Evolutionary conservation across 2,797 vertebrate genomes (phyloP).

Genomic region (Acridotheres tristis): DNA sequence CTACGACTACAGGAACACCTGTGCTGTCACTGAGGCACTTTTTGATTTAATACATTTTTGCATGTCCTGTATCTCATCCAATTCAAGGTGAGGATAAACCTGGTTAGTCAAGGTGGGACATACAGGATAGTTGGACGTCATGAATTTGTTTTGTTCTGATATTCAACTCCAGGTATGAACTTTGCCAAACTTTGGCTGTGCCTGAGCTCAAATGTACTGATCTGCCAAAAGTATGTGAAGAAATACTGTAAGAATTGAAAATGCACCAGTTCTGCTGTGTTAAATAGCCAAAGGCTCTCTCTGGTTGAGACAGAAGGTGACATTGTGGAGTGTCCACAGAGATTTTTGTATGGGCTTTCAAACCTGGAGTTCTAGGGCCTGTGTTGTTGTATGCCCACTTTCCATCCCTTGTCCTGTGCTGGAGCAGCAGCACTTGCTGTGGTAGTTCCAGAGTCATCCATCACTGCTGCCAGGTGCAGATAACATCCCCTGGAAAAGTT

Average conservation of each 20-base stretch:
- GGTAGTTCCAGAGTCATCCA: background rate
- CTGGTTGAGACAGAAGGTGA: background rate
- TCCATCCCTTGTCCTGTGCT: background rate
- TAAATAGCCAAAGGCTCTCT: background rate
- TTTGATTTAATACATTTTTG: background rate
- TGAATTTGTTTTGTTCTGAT: background rate
- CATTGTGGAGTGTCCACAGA: background rate
- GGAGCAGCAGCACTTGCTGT: background rate
- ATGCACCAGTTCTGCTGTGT: background rate
- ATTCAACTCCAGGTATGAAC: background rate
- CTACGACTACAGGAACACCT: rapidly evolving
- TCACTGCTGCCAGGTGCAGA: background rate
- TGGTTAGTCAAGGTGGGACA: background rate
- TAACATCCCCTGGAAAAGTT: background rate
- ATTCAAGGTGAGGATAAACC: background rate
- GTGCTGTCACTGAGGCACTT: background rate
- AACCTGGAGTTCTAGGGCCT: background rate
- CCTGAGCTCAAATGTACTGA: background rate
- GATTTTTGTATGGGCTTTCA: background rate
- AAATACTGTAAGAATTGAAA: background rate
- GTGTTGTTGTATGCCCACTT: background rate
- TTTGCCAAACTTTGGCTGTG: background rate
- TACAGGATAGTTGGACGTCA: background rate
- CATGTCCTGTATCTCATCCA: background rate
- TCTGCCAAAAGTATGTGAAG: background rate